These are phyloP conservation scores for Thera obeliscata DNA, from an alignment of 2,888 invertebrate genomes.

Conservation along the genomic window DNA sequence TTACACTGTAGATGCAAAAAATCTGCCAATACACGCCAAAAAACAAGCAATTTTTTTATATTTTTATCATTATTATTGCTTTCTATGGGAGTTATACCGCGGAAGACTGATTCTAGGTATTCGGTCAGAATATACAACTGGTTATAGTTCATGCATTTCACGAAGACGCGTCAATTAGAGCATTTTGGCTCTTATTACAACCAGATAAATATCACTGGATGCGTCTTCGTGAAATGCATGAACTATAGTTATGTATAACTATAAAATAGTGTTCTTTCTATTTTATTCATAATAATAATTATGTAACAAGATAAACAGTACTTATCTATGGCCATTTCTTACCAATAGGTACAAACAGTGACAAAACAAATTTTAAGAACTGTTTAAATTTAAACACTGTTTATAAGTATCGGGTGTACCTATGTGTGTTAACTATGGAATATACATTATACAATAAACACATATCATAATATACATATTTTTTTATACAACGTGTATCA, in stretches of 20 bases:
- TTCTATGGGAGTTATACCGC: conserved; percentile 60
- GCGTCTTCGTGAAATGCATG: too few species aligned
- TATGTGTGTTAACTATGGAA: conserved; percentile 6
- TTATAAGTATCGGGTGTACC: not conserved
- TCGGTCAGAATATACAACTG: conserved; percentile 28
- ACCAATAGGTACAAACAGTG: not conserved
- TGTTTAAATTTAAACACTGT: not conserved
- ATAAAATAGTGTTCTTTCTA: not conserved
- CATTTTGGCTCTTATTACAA: too few species aligned
- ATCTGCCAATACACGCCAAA: conserved; percentile 44
- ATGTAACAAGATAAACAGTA: not conserved
- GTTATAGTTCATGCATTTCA: too few species aligned
- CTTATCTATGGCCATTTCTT: not conserved
- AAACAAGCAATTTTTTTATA: conserved; percentile 40
- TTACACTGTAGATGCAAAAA: too few species aligned
- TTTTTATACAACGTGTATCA: not conserved
- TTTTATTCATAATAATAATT: not conserved
- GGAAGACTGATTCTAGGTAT: conserved; percentile 65
- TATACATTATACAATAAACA: not conserved
- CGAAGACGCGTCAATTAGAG: too few species aligned
- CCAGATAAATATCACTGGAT: too few species aligned
- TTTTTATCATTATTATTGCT: conserved; percentile 65
- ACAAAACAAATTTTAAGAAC: not conserved
- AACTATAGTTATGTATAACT: not conserved
- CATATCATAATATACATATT: not conserved